Base-by-base conservation (phyloP, 2,888 invertebrate genomes). In the Cacoxenus indagator region DNA sequence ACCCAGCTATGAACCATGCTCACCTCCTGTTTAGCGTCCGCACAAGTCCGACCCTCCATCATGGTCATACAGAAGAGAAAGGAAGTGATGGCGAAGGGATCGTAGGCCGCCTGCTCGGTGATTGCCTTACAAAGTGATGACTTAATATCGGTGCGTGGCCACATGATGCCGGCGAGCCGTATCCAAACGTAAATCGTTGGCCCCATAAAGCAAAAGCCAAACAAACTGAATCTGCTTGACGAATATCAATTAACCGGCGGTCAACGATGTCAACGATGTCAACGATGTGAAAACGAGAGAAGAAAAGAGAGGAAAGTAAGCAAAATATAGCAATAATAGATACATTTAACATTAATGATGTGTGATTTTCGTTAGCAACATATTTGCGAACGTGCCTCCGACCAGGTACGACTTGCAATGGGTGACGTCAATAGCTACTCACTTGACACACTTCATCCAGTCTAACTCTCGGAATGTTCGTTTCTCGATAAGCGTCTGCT, bases 131-230 rank as follows among this genome's bases (percentile, higher is more conserved):
- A 85, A n/a, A 88, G 68, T 64, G 88, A 88, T 57, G 88, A 87
- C 70, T 80, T 87, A 54, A 88, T 84, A 70, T 87, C 87, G 29
- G 84, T 85, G 45, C 84, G 82, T 14, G 88, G 88, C 88, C 88
- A 88, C 87, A 88, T 87, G 45, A 88, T 87, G 57, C 91, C 89
- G 24, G 92, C 91, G 68, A 92, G 84, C 79, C 90, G 90, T 74
- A 94, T 89, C 93, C 93, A 93, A 19, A 89, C 88, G 79, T 91
- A 92, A 14, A 93, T 85, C n/a, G 92, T 91, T 1, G 93, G 93
- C 0, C 93, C 93, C 72, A 91, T 91, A 81, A 91, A 91, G 64
- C 91, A 89, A 46, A 91, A 90, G 29, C 93, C 93, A 82, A 92
- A 93, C 69, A 92, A 76, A 84, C 92, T 90, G 83, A 92, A 93